Base-by-base conservation (phyloP, 2,113 vertebrate genomes). In the Plectropomus leopardus region DNA sequence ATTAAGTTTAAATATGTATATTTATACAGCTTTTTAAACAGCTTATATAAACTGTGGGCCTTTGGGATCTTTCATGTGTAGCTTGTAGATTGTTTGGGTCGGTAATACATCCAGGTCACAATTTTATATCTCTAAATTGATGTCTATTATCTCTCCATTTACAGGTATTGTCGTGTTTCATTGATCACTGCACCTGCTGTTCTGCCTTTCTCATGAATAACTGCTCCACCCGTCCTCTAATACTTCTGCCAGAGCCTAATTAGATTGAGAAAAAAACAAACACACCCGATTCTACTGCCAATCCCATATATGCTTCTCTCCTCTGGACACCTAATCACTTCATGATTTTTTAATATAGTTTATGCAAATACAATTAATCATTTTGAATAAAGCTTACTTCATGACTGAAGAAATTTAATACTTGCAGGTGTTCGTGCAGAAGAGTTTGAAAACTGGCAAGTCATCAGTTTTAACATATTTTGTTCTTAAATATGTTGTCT, bases 161-260 rank as follows among this genome's bases (percentile, higher is more conserved):
- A 34, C 71, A 95, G 95, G 89, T 93, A 93, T 55, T 81, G 75
- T 68, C 5, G 48, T 9, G 92, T 94, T 16, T 91, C 94, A n/a
- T 59, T 71, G 36, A 65, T 95, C 7, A 55, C 74, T 21, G 89
- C 92, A 16, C 89, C 94, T 13, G n/a, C 53, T 45, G 23, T 26
- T 69, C 72, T 95, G 28, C 88, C 92, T 48, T 54, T 79, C 14
- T 7, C 4, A 0, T 86, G 72, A 91, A 6, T 72, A 67, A 66
- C 42, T 19, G 54, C 72, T 57, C 57, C 82, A 24, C 57, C 69
- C 44, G 7, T 63, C 16, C 11, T 42, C 40, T 89, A 59, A 86
- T 16, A 23, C 51, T 32, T 6, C 71, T 71, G 65, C 30, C 42
- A 28, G 19, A 57, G 50, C 19, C 60, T 6, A 73, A 50, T 72